phyloP scores from a whole-genome alignment of 2,888 invertebrate species.

The Halictus quadricinctus region DNA sequence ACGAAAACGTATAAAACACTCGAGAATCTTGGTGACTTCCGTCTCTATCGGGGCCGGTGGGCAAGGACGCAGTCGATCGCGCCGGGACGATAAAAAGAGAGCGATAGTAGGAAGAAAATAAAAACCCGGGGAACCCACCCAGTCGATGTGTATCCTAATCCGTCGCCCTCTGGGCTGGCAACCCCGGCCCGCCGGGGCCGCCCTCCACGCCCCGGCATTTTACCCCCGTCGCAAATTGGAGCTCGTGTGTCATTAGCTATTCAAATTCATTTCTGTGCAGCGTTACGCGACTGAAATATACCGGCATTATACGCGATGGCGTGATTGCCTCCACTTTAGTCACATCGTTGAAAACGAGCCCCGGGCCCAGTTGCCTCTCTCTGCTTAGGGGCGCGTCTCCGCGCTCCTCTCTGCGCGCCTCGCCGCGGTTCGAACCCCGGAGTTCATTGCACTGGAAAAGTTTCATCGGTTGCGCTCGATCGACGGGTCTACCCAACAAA shows the following conservation, averaged over 20 bases:
- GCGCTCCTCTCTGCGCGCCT: neutral
- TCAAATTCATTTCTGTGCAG: constrained; percentile 60
- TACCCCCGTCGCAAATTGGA: constrained; percentile 37
- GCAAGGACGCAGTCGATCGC: constrained; percentile 13
- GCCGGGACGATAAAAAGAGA: constrained; percentile 31
- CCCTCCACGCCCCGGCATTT: constrained; percentile 33
- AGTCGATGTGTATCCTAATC: constrained; percentile 38
- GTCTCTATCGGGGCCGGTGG: constrained; percentile 6
- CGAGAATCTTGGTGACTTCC: constrained; percentile 21
- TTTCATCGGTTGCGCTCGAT: constrained; percentile 56
- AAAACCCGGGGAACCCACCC: constrained; percentile 17
- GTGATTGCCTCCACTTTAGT: constrained; percentile 60
- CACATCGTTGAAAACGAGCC: constrained; percentile 51
- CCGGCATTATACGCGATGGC: constrained; percentile 45
- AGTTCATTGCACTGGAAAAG: constrained; percentile 64
- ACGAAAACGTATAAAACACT: constrained; percentile 18
- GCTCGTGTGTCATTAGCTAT: constrained; percentile 58
- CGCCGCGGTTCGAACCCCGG: constrained; percentile 30
- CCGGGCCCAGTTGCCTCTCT: constrained; percentile 15
- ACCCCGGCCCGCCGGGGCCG: neutral
- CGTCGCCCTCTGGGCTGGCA: constrained; percentile 13
- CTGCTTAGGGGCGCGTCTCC: constrained; percentile 46
- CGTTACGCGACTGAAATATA: constrained; percentile 53
- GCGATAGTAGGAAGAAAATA: constrained; percentile 3
- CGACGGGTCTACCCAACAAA: constrained; percentile 28